phyloP scores from a whole-genome alignment of 2,113 vertebrate genomes.

The Sinocyclocheilus anshuiensis region DNA sequence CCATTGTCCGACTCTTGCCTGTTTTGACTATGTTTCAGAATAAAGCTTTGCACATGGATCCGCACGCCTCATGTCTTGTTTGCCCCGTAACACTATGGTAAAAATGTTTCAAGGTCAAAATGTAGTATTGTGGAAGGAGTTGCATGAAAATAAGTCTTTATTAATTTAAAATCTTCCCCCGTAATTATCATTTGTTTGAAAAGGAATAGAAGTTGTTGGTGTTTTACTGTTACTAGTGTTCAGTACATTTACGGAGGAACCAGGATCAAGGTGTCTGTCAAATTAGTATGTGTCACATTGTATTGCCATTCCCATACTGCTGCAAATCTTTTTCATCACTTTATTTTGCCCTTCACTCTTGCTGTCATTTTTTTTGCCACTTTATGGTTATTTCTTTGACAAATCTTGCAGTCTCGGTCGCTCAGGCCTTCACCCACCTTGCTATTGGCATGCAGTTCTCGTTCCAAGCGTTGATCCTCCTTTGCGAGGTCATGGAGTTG shows the following conservation, averaged over 20 bases:
- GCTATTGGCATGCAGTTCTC: slow-evolving; percentile 74
- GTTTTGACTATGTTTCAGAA: too few species aligned
- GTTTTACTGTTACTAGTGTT: background rate
- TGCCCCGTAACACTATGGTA: background rate
- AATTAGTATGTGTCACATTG: background rate
- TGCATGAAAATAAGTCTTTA: background rate
- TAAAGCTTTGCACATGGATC: too few species aligned
- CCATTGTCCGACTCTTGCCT: too few species aligned
- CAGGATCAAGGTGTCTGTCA: background rate
- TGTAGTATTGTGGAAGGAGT: background rate
- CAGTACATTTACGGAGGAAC: too few species aligned
- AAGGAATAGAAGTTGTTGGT: background rate
- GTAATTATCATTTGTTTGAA: background rate
- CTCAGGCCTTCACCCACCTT: slow-evolving; percentile 64
- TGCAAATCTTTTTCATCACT: background rate
- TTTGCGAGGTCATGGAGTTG: slow-evolving; percentile 78
- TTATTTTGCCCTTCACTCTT: background rate
- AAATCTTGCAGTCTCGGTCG: slow-evolving; percentile 62
- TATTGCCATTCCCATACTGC: background rate
- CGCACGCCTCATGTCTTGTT: too few species aligned
- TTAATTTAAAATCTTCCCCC: background rate
- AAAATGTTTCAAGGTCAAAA: background rate
- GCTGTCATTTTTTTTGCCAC: slow-evolving; percentile 20
- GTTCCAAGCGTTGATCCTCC: slow-evolving; percentile 73
- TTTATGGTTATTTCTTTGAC: slow-evolving; percentile 59